Percentiles rank a stretch among this genome's conserved stretches.
phyloP scores from a whole-genome alignment of 2,113 vertebrate species.

The Gymnarchus niloticus region DNA sequence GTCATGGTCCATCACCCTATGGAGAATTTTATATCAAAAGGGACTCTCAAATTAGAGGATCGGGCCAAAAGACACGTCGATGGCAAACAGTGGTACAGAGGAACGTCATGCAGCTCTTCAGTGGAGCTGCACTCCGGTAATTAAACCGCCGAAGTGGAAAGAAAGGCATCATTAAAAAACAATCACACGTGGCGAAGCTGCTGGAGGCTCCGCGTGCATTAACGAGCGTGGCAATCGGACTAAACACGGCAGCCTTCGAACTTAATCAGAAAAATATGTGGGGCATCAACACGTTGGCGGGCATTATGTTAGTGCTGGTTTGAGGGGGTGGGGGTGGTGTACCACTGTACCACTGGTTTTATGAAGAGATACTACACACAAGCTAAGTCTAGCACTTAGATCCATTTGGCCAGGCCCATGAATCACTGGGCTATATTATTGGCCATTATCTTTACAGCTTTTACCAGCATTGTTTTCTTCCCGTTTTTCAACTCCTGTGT shows the following conservation, averaged over 20 bases:
- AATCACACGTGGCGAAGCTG: constrained; percentile 81
- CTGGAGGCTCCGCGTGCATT: constrained; percentile 80
- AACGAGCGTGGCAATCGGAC: constrained; percentile 83
- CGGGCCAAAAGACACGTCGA: constrained; percentile 41
- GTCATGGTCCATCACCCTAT: constrained; percentile 74
- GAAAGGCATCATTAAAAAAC: constrained; percentile 89
- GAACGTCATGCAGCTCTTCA: not conserved
- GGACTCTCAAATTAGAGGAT: constrained; percentile 74
- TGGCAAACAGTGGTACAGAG: not conserved
- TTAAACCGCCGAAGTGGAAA: constrained; percentile 86
- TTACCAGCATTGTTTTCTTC: constrained; percentile 75
- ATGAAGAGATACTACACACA: constrained; percentile 76
- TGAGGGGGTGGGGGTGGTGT: constrained; percentile 50
- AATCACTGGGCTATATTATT: constrained; percentile 86
- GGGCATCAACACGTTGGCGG: constrained; percentile 77
- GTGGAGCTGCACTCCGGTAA: constrained; percentile 78
- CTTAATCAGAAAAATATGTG: constrained; percentile 85
- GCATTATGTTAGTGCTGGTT: constrained; percentile 66
- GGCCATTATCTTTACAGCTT: constrained; percentile 83
- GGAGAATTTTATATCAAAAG: constrained; percentile 75
- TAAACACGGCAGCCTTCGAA: constrained; percentile 82
- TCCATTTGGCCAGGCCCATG: constrained; percentile 83
- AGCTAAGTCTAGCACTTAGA: constrained; percentile 66
- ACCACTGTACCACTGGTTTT: too few species aligned
- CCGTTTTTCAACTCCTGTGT: constrained; percentile 31